phyloP scores from a whole-genome alignment of 2,113 vertebrate species.

The Irena cyanogastra region DNA sequence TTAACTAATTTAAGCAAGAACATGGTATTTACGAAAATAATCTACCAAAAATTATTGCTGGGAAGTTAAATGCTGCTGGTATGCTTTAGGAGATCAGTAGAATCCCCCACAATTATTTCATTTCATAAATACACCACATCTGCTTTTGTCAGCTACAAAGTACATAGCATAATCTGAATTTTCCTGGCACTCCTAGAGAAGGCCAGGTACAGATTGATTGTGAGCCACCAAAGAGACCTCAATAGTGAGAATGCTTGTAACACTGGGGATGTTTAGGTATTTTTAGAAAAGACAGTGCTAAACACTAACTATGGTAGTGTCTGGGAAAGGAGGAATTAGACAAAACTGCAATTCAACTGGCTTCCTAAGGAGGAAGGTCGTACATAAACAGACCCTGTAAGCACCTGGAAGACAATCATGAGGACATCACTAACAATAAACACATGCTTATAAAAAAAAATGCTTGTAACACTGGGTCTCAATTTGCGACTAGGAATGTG shows the following conservation, averaged over 20 bases:
- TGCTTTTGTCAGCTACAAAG: not conserved
- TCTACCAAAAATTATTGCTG: not conserved
- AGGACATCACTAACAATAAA: not conserved
- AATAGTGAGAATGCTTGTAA: too few species aligned
- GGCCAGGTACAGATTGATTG: not conserved
- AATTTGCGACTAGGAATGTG: not conserved
- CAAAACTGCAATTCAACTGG: not conserved
- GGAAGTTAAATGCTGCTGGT: not conserved
- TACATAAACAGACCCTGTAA: not conserved
- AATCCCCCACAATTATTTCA: not conserved
- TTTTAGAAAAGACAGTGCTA: not conserved
- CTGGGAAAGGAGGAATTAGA: slow-evolving; percentile 7
- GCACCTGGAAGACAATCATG: not conserved
- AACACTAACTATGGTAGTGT: not conserved
- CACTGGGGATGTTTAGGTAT: not conserved
- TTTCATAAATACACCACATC: not conserved
- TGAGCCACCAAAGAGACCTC: not conserved
- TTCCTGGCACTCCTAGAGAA: not conserved
- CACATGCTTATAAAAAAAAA: not conserved
- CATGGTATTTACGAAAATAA: not conserved
- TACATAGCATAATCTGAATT: not conserved
- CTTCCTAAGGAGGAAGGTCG: not conserved
- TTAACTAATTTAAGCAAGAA: not conserved
- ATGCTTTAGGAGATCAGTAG: not conserved
- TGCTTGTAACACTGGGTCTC: not conserved